Evolutionary conservation across 2,113 vertebrate genomes (phyloP).

Genomic region (Eretmochelys imbricata): DNA sequence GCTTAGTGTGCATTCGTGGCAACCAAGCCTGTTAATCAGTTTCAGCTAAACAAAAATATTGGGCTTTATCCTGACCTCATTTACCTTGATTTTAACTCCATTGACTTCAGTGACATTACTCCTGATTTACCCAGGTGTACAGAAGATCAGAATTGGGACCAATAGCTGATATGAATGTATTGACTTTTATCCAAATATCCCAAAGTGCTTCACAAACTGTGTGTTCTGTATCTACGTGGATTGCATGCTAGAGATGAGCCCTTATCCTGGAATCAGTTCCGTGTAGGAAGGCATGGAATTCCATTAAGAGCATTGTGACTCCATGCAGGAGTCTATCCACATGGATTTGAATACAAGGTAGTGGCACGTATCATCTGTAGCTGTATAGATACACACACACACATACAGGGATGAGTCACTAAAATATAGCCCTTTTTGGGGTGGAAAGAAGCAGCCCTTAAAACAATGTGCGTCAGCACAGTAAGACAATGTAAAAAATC

Average conservation of each 20-base stretch:
- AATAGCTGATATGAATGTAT: neutral
- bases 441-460: neutral
- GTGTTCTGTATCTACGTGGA: neutral
- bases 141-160: neutral
- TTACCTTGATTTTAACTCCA: neutral
- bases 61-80: neutral
- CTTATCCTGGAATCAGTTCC: neutral
- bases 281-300: accelerated
- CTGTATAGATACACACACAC: accelerated
- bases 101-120: neutral
- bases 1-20: neutral
- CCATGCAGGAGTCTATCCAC: neutral
- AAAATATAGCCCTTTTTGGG: neutral
- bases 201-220: neutral
- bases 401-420: neutral
- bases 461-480: accelerated
- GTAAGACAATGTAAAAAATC: neutral
- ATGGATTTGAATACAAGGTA: neutral
- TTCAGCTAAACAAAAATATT: neutral
- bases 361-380: neutral
- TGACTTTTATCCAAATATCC: conserved; percentile 10
- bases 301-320: neutral
- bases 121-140: neutral
- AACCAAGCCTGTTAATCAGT: neutral
- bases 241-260: neutral